These are phyloP conservation scores for Calonectris borealis DNA, from an alignment of 2,113 vertebrate species.

Conservation along the genomic window DNA sequence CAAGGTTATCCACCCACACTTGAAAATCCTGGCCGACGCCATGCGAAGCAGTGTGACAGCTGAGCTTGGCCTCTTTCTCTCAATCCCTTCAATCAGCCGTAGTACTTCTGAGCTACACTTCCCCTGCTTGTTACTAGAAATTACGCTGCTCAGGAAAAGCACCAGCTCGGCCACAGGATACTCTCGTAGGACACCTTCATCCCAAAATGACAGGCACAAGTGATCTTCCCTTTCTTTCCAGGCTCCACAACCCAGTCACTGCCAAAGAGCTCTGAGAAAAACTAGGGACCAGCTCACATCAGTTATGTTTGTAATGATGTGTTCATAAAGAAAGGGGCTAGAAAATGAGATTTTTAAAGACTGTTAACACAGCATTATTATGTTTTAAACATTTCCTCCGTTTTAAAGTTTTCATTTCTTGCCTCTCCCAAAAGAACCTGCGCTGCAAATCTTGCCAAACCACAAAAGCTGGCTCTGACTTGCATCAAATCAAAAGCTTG, in stretches of 20 bases:
- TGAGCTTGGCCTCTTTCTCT: background rate
- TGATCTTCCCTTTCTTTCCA: background rate
- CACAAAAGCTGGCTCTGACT: constrained; percentile 63
- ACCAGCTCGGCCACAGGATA: background rate
- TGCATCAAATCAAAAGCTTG: constrained; percentile 30
- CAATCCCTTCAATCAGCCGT: background rate
- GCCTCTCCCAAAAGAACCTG: constrained; percentile 54
- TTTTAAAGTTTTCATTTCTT: constrained; percentile 46
- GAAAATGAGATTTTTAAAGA: constrained; percentile 40
- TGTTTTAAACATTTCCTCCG: constrained; percentile 46
- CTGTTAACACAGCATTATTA: constrained; percentile 25
- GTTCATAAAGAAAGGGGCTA: background rate
- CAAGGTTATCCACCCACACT: constrained; percentile 18
- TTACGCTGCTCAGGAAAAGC: background rate
- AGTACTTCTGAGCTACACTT: background rate
- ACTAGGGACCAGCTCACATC: background rate
- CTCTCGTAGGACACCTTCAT: background rate
- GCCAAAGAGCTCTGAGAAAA: background rate
- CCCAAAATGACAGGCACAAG: background rate
- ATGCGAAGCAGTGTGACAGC: background rate
- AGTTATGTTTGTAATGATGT: background rate
- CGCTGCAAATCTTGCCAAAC: constrained; percentile 30
- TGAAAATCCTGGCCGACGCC: background rate
- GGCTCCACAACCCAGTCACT: background rate
- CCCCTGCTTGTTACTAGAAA: background rate